Conservation (phyloP, 2,888 invertebrate species). For the Drosophila suboccidentalis region DNA sequence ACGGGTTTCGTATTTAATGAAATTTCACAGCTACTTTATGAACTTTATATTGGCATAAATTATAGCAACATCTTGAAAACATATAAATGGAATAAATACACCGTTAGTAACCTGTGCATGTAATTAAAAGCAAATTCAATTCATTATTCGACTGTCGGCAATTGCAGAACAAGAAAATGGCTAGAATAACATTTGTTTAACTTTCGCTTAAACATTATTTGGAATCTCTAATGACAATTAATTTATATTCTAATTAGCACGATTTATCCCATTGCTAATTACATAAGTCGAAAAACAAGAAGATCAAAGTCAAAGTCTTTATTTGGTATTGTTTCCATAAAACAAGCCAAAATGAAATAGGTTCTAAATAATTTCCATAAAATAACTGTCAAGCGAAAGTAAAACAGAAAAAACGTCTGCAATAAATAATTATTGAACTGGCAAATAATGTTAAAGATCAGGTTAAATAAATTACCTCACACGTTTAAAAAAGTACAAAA, state of each 20-base stretch:
- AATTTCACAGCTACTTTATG: slow-evolving; percentile 65
- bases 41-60: slow-evolving; percentile 48
- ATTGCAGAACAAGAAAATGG: slow-evolving; percentile 26
- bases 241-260: slow-evolving; percentile 21
- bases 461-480: slow-evolving; percentile 17
- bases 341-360: slow-evolving; percentile 7
- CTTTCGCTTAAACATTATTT: slow-evolving; percentile 4
- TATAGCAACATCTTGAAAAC: slow-evolving; percentile 7
- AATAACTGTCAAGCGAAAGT: slow-evolving; percentile 5
- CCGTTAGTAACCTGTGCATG: slow-evolving; percentile 54
- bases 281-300: slow-evolving; percentile 11
- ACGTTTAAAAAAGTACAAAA: not conserved
- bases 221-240: slow-evolving; percentile 5
- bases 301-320: slow-evolving; percentile 10
- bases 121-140: slow-evolving; percentile 19
- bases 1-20: slow-evolving; percentile 36
- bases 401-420: slow-evolving; percentile 7
- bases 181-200: slow-evolving; percentile 14
- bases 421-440: slow-evolving; percentile 13
- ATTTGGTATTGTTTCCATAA: slow-evolving; percentile 4
- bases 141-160: not conserved
- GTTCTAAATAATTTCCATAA: slow-evolving; percentile 5
- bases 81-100: slow-evolving; percentile 23
- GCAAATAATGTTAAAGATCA: slow-evolving; percentile 1
- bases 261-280: slow-evolving; percentile 38